Conservation (phyloP, 2,113 vertebrate species). For the Actinemys pallida region DNA sequence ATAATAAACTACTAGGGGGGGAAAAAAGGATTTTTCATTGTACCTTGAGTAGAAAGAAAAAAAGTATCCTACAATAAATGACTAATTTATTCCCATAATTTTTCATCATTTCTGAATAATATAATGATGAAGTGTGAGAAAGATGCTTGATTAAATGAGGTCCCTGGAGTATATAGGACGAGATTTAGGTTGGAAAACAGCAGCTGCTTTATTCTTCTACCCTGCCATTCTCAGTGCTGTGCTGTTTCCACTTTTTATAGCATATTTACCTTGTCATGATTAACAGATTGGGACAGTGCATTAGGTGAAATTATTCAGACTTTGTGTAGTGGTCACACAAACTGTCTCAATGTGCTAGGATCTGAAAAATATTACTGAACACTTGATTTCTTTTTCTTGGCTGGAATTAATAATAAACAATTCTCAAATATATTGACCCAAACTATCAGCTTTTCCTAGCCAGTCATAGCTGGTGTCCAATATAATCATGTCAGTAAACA, state of each 20-base stretch:
- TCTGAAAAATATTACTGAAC: constrained; percentile 55
- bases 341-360: constrained; percentile 1
- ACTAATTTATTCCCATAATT: constrained; percentile 73
- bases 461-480: constrained; percentile 22
- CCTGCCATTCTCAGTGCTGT: constrained; percentile 16
- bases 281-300: constrained; percentile 41
- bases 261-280: constrained; percentile 55
- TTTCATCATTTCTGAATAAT: constrained; percentile 76
- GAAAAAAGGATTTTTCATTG: constrained; percentile 40
- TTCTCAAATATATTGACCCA: neutral
- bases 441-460: constrained; percentile 30
- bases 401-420: constrained; percentile 13
- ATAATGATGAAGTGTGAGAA: constrained; percentile 76
- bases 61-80: constrained; percentile 57
- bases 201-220: constrained; percentile 69
- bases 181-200: constrained; percentile 74
- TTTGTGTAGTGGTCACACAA: constrained; percentile 43
- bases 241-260: constrained; percentile 39
- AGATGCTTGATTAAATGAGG: constrained; percentile 76
- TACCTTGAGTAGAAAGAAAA: constrained; percentile 57
- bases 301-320: constrained; percentile 40
- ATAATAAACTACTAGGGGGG: neutral
- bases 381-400: constrained; percentile 33
- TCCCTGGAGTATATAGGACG: constrained; percentile 69
- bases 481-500: constrained; percentile 21